A percentile compares a stretch with the other conserved stretches of the same genome.
These are phyloP conservation scores for Agrotis segetum DNA, from an alignment of 2,888 invertebrate genomes.

Conservation along the genomic window DNA sequence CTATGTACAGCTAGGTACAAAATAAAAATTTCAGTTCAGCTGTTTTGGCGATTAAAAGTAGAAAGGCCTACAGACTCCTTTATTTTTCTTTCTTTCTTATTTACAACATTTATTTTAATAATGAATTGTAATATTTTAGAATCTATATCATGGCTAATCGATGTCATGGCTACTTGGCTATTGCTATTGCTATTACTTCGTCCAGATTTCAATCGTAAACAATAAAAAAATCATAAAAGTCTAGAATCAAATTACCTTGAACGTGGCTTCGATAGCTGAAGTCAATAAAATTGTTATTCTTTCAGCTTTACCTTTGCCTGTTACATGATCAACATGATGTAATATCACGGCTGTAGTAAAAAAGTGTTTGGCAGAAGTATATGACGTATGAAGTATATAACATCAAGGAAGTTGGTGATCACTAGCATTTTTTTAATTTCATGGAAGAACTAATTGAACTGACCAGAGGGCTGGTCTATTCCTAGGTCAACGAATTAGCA, in stretches of 20 bases:
- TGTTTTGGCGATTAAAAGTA: neutral
- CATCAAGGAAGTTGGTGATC: too few species aligned
- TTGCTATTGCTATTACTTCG: neutral
- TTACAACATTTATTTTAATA: neutral
- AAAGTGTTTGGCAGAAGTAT: too few species aligned
- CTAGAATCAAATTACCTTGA: slow-evolving; percentile 1
- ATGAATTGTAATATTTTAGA: neutral
- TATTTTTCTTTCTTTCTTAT: too few species aligned
- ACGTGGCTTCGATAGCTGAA: slow-evolving; percentile 3
- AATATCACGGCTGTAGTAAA: too few species aligned
- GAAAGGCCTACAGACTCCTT: neutral
- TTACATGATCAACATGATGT: too few species aligned
- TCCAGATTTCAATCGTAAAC: neutral
- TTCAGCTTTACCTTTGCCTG: neutral
- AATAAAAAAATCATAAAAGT: slow-evolving; percentile 17
- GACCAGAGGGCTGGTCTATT: too few species aligned
- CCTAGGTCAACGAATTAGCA: too few species aligned
- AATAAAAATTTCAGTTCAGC: neutral
- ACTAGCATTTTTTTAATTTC: too few species aligned
- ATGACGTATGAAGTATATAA: too few species aligned
- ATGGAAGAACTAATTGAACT: too few species aligned
- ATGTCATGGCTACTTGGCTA: neutral
- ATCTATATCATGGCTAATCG: neutral
- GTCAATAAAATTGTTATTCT: neutral
- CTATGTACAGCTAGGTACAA: neutral